Percentiles rank a stretch among this genome's conserved stretches.
phyloP scores from a whole-genome alignment of 2,113 vertebrate species.

The Geothlypis trichas region DNA sequence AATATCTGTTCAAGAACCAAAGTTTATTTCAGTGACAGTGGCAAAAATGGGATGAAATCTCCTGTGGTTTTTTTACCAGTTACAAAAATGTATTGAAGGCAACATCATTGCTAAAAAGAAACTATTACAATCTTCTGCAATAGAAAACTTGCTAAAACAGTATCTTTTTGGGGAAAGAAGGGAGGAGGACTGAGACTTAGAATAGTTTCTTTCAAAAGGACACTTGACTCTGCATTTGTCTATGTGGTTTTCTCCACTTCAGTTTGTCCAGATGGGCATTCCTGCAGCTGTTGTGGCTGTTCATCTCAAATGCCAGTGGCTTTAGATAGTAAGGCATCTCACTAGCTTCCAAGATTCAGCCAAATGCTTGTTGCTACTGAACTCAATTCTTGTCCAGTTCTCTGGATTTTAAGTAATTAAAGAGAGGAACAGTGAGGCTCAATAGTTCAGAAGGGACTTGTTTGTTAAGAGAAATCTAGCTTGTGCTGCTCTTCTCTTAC shows the following conservation, averaged over 20 bases:
- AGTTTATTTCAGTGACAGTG: neutral
- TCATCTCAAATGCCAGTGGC: neutral
- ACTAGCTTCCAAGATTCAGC: neutral
- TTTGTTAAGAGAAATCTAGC: neutral
- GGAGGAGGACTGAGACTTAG: neutral
- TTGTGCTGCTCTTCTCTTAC: neutral
- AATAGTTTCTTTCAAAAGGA: neutral
- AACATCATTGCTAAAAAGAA: neutral
- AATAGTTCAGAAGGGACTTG: neutral
- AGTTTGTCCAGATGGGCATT: neutral
- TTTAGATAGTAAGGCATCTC: neutral
- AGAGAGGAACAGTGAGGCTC: neutral
- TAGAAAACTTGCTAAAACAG: neutral
- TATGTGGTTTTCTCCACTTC: neutral
- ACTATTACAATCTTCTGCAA: neutral
- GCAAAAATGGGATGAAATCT: neutral
- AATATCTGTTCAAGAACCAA: neutral
- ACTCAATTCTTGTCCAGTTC: neutral
- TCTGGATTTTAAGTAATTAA: neutral
- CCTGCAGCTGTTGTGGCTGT: neutral
- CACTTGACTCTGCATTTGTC: neutral
- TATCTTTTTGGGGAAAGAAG: neutral
- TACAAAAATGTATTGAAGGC: neutral
- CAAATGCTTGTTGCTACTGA: neutral
- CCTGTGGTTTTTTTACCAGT: neutral